Evolutionary conservation across 2,113 vertebrate genomes (phyloP), one percentile per base, ranked within the genome.

Genomic region (Lamprotornis superbus): DNA sequence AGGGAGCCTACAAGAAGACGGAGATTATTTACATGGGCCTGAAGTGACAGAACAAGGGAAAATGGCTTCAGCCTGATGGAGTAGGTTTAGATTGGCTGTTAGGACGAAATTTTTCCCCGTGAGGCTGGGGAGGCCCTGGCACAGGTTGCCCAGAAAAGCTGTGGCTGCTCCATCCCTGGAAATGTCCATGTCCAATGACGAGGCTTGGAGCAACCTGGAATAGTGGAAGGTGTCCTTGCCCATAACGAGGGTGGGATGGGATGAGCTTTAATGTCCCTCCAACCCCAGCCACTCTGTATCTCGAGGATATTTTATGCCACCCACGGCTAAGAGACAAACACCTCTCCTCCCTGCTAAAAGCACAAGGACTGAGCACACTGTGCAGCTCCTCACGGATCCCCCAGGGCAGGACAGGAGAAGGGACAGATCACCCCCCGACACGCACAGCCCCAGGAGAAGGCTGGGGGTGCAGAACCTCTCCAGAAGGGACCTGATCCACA

Each of bases 81-180:
- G 11, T 3, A 44, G 1, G 15, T 46, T 53, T 16, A 39, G 10
- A 87, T 1, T 13, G 7, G 1, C 24, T 46, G 12, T 30, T 15
- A 33, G 23, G 18, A 28, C 44, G 10, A 60, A 19, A 24, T 28
- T 23, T 3, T 53, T 28, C 19, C 27, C 33, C 13, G 22, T 5
- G 39, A 24, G 5, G 7, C 3, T 3, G 1, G 12, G 1, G 27
- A n/a, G 28, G 10, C 0, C 12, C 8, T 19, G 19, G 19, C 7
- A 46, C 15, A 69, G 47, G 8, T 0, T 28, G 15, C 8, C 9
- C 15, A 53, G 22, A 16, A 11, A 12, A 77, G 22, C 46, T 86
- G 33, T 16, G 39, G 63, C 33, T 78, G 18, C 23, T 10, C 10
- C 64, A 39, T n/a, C 28, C 33, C 28, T 78, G 5, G 10, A 11